phyloP scores from a whole-genome alignment of 2,888 invertebrate genomes.

The Eristalis tenax region DNA sequence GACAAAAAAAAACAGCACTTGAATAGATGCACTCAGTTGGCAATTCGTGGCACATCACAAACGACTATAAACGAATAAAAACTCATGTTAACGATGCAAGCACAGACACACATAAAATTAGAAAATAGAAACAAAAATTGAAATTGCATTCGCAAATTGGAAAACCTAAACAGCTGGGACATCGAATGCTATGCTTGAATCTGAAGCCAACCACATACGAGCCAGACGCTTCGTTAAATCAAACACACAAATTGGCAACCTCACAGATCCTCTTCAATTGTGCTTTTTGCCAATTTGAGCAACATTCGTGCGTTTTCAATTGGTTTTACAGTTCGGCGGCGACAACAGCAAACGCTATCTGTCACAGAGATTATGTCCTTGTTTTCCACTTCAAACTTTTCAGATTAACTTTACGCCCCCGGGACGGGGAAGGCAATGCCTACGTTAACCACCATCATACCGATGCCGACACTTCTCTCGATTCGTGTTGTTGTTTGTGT shows the following conservation, averaged over 20 bases:
- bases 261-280: neutral
- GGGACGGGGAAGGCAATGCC: neutral
- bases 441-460: neutral
- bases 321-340: neutral
- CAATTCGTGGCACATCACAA: neutral
- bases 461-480: neutral
- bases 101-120: neutral
- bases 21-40: neutral
- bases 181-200: neutral
- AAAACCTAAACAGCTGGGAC: neutral
- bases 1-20: neutral
- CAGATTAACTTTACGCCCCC: conserved; percentile 21
- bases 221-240: neutral
- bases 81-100: neutral
- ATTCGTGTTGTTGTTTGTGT: neutral
- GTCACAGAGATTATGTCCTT: conserved; percentile 10
- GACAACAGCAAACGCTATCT: neutral
- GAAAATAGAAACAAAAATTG: neutral
- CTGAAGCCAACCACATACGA: neutral
- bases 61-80: conserved; percentile 1
- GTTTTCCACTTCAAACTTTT: conserved; percentile 27
- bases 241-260: neutral
- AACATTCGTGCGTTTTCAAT: neutral
- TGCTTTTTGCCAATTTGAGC: neutral
- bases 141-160: neutral